These are phyloP conservation scores for Murina feae DNA, from an alignment of 2,113 vertebrate genomes.

Conservation along the genomic window DNA sequence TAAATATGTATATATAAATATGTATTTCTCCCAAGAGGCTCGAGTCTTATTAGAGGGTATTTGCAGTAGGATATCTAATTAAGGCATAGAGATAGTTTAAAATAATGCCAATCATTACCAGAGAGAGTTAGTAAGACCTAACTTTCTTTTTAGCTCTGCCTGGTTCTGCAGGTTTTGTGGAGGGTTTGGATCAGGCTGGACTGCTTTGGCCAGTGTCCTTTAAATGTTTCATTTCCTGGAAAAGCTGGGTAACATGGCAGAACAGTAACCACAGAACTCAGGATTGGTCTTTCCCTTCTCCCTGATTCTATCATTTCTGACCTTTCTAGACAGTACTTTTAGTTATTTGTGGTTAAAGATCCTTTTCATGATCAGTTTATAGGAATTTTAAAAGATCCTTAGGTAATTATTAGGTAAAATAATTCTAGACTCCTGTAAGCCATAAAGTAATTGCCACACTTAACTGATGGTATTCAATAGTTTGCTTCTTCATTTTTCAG, in stretches of 20 bases:
- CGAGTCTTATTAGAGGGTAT: background rate
- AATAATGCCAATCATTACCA: constrained; percentile 1
- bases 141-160: background rate
- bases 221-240: background rate
- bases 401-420: constrained; percentile 36
- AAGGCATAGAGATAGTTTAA: background rate
- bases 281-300: background rate
- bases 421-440: background rate
- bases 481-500: background rate
- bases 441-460: constrained; percentile 21
- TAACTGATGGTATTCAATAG: background rate
- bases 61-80: background rate
- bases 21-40: background rate
- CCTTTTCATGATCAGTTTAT: constrained; percentile 15
- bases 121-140: background rate
- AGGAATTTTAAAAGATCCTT: constrained; percentile 25
- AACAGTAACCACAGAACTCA: background rate
- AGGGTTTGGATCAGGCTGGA: background rate
- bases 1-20: background rate
- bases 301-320: background rate
- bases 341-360: background rate
- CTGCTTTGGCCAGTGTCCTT: background rate
- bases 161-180: background rate
- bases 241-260: background rate
- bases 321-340: background rate